Base-by-base conservation (phyloP, 2,113 vertebrate genomes). In the Brachionichthys hirsutus region DNA sequence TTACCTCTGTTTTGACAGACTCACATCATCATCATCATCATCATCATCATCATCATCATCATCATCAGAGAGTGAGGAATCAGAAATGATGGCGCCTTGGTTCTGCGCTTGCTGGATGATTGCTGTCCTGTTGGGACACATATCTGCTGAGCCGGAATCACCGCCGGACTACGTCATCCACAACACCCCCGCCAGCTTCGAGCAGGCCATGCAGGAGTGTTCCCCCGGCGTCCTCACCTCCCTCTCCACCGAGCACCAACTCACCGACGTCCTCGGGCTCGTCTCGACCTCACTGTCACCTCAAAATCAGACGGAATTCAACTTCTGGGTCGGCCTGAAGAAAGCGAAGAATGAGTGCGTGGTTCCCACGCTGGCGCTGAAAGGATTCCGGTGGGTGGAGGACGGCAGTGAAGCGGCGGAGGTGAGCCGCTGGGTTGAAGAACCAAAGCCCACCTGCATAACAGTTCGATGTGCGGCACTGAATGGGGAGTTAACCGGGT, bases 281-380 rank as follows among this genome's bases (percentile, higher is more conserved):
- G 9, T 90, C 40, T 19, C 50, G 1, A 0, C 8, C 5, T 13
- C 7, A 1, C 2, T 0, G 5, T 0, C 1, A 0, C 9, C 1
- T 2, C 38, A 18, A 1, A 49, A 8, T 1, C 44, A 16, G 1
- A 36, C 5, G 0, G 1, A 62, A 0, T 20, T 66, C 18, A 36
- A 17, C 0, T 84, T 89, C 54, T 92, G 91, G 91, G 74, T 93
- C 8, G 92, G 92, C 4, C 77, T 93, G 22, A 80, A 22, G 56
- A 90, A 58, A 59, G 0, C 13, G 0, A 80, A 46, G 15, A 3
- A n/a, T 0, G 0, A 18, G 0, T 93, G 92, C 12, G 50, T 75
- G 6, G 4, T 46, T 0, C 2, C 13, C 0, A 0, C 24, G 0
- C 16, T 46, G 13, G 80, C 77, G 0, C 78, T 92, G 10, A 76